phyloP scores from a whole-genome alignment of 2,113 vertebrate genomes.

The Ascaphus truei region DNA sequence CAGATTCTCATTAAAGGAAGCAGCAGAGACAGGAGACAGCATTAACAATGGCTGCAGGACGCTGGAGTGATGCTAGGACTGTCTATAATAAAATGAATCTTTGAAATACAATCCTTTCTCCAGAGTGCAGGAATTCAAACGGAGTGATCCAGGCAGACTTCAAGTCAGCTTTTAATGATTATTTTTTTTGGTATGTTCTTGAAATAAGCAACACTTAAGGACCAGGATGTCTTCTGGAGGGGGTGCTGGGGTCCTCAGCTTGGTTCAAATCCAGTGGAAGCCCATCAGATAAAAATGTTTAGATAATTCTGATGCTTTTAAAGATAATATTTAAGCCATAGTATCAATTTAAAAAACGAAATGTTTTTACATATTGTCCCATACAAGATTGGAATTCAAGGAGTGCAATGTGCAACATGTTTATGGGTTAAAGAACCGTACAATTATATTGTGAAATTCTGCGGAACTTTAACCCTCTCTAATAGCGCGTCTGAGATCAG shows the following conservation, averaged over 20 bases:
- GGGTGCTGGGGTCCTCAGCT: not conserved
- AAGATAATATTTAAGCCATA: too few species aligned
- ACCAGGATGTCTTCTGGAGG: not conserved
- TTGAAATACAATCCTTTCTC: constrained; percentile 25
- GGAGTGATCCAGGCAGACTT: not conserved
- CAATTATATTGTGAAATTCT: too few species aligned
- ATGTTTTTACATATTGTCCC: too few species aligned
- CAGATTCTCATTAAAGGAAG: constrained; percentile 4
- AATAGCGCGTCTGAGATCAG: too few species aligned
- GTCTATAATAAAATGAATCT: constrained; percentile 23
- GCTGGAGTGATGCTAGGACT: constrained; percentile 1
- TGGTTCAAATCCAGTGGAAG: not conserved
- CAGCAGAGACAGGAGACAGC: constrained; percentile 5
- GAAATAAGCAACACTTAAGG: not conserved
- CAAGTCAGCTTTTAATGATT: constrained; percentile 2
- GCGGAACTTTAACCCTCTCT: too few species aligned
- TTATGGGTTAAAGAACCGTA: too few species aligned
- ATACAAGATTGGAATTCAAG: too few species aligned
- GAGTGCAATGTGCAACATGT: too few species aligned
- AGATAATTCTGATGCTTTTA: too few species aligned
- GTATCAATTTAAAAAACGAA: too few species aligned
- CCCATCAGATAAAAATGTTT: too few species aligned
- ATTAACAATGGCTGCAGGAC: constrained; percentile 8
- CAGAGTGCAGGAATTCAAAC: constrained; percentile 8
- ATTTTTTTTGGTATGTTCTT: constrained; percentile 2